phyloP scores from a whole-genome alignment of 1,140 invertebrate species.

The Sycophila sp. region DNA sequence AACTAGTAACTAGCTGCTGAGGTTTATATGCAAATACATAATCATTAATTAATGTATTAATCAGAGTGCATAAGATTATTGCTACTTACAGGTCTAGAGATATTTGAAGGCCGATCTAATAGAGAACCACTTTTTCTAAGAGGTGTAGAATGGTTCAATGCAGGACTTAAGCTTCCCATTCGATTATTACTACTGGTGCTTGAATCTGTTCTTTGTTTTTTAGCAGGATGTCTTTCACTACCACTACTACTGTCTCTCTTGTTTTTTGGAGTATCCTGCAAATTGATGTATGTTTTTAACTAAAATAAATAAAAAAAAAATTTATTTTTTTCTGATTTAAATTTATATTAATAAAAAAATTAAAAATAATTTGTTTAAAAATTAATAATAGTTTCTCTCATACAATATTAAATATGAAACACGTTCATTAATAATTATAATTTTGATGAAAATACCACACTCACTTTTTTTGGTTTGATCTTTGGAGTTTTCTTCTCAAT shows the following conservation, averaged over 20 bases:
- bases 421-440: background rate
- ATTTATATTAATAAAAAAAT: background rate
- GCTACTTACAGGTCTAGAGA: conserved; percentile 74
- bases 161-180: conserved; percentile 57
- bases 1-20: too few species aligned
- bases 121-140: conserved; percentile 70
- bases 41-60: too few species aligned
- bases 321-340: conserved; percentile 7
- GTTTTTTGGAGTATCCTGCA: conserved; percentile 59
- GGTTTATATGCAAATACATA: too few species aligned
- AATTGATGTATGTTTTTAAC: conserved; percentile 41
- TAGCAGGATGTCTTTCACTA: conserved; percentile 52
- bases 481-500: conserved; percentile 66
- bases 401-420: background rate
- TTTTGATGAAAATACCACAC: conserved; percentile 4
- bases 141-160: conserved; percentile 68
- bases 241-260: conserved; percentile 53
- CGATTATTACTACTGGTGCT: conserved; percentile 53
- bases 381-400: background rate
- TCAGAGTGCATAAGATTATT: background rate
- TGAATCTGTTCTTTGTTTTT: conserved; percentile 60
- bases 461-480: conserved; percentile 66
- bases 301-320: conserved; percentile 40
- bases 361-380: conserved; percentile 14
- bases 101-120: conserved; percentile 74